phyloP scores from a whole-genome alignment of 2,113 vertebrate species.

The Ceratotherium simum region DNA sequence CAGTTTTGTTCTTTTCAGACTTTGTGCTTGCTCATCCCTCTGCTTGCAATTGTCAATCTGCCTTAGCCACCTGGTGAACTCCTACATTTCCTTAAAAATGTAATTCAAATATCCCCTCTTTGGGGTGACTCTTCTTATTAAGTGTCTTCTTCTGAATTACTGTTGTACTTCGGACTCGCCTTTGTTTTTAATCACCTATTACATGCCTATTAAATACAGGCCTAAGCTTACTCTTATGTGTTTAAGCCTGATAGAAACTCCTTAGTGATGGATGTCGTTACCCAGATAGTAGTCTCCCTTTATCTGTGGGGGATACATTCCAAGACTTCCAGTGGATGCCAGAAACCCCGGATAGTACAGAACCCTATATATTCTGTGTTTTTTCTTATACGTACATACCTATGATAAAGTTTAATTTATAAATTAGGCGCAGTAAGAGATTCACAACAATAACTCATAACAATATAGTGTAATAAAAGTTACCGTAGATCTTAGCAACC shows the following conservation, averaged over 20 bases:
- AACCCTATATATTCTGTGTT: no score
- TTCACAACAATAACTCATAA: no score
- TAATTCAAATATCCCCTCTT: background rate
- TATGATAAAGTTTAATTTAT: no score
- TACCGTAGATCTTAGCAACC: no score
- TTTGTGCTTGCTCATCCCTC: background rate
- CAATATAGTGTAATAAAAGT: no score
- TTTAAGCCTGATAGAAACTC: background rate
- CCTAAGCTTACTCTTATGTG: background rate
- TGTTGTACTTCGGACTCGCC: background rate
- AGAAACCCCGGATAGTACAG: no score
- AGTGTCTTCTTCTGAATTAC: background rate
- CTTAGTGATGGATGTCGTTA: background rate
- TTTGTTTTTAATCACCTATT: slow-evolving; percentile 19
- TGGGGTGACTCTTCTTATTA: background rate
- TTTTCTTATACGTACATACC: no score
- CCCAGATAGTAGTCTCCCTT: background rate
- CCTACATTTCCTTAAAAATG: background rate
- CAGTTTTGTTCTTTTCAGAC: background rate
- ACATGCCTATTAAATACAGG: background rate
- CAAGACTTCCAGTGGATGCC: no score
- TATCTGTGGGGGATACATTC: no score
- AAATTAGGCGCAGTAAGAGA: no score
- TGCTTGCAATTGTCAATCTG: background rate
- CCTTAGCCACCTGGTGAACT: background rate